Percentiles rank a stretch among this genome's conserved stretches.
These are phyloP conservation scores for Malaclemys terrapin DNA, from an alignment of 2,113 vertebrate species.

Conservation along the genomic window DNA sequence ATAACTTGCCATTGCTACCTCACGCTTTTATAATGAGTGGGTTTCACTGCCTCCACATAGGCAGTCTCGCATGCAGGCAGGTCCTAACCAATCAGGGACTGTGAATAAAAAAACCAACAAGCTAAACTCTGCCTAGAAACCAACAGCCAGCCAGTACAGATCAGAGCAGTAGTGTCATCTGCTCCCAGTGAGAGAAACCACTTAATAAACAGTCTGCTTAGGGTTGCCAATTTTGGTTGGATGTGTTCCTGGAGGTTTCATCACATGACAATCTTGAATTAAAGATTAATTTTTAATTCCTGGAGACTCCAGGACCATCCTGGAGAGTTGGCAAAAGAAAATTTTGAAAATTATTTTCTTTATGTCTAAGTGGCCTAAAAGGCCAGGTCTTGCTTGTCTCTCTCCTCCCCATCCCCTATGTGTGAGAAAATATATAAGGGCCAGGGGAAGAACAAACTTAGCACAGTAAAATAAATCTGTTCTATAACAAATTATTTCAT, in stretches of 20 bases:
- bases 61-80: neutral
- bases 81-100: neutral
- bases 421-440: neutral
- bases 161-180: neutral
- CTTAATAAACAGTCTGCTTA: neutral
- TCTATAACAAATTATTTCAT: fast-evolving
- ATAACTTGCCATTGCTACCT: neutral
- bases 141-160: neutral
- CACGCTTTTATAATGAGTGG: neutral
- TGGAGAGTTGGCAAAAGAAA: neutral
- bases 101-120: neutral
- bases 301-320: no score
- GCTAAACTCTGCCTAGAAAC: neutral
- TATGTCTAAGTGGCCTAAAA: neutral
- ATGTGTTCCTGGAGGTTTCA: no score
- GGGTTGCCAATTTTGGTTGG: no score
- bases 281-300: no score
- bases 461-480: neutral
- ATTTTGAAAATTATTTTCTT: neutral
- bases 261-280: no score
- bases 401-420: no score
- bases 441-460: neutral
- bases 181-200: neutral
- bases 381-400: neutral
- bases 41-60: neutral